phyloP scores from a whole-genome alignment of 1,140 invertebrate species.

The Zaprionus lachaisei region DNA sequence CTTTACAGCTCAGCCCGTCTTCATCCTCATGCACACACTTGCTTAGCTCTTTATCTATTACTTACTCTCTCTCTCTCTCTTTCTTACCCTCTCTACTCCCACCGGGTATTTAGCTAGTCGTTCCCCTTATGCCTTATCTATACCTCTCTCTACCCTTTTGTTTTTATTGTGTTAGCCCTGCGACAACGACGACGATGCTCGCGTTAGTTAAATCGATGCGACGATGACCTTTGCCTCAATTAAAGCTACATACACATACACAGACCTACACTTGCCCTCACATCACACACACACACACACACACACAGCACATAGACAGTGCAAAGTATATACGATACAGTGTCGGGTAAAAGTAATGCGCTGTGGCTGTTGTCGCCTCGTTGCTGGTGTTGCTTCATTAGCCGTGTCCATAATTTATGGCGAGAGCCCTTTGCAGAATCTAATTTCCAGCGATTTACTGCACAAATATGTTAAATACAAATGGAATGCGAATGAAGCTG shows the following conservation, averaged over 20 bases:
- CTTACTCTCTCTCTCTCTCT: too few relatives aligned
- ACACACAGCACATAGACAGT: background rate
- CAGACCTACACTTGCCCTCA: background rate
- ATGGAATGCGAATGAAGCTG: background rate
- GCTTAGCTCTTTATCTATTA: too few relatives aligned
- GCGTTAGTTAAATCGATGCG: constrained; percentile 70
- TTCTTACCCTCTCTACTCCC: background rate
- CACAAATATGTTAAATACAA: constrained; percentile 69
- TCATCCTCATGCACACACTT: too few relatives aligned
- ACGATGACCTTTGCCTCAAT: constrained; percentile 78
- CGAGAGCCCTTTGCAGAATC: constrained; percentile 55
- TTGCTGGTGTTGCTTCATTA: constrained; percentile 54
- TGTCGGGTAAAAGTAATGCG: constrained; percentile 57
- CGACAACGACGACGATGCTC: constrained; percentile 6
- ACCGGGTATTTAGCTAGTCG: constrained; percentile 15
- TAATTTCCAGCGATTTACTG: constrained; percentile 71
- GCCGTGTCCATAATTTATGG: constrained; percentile 65
- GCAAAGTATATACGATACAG: constrained; percentile 17
- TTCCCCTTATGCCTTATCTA: background rate
- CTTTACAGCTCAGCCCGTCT: too few relatives aligned
- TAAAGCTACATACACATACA: constrained; percentile 46
- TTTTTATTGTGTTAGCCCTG: constrained; percentile 37
- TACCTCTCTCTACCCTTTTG: constrained; percentile 18
- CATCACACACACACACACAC: constrained; percentile 8
- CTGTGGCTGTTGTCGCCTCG: constrained; percentile 51